These are phyloP conservation scores for Hippoglossus hippoglossus DNA, from an alignment of 2,797 vertebrate genomes.

Conservation along the genomic window DNA sequence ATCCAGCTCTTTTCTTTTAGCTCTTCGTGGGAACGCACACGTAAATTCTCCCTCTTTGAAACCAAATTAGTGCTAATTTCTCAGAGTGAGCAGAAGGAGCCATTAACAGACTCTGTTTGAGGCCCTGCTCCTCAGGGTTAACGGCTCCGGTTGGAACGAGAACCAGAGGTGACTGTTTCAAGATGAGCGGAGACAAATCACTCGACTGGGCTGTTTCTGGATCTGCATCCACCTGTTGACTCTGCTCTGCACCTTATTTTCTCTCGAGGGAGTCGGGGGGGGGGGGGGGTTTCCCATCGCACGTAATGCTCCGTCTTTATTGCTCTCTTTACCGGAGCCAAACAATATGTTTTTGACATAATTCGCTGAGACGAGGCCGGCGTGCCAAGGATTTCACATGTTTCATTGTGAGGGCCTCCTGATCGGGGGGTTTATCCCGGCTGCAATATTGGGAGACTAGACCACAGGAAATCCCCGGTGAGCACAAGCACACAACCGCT, in stretches of 20 bases:
- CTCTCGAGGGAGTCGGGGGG: slow-evolving; percentile 36
- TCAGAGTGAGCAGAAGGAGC: slow-evolving; percentile 38
- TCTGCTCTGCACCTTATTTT: slow-evolving; percentile 21
- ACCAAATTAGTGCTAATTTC: slow-evolving; percentile 49
- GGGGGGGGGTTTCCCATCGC: slow-evolving; percentile 51
- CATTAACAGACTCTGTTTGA: slow-evolving; percentile 56
- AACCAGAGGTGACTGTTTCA: slow-evolving; percentile 55
- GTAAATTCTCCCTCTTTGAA: slow-evolving; percentile 44
- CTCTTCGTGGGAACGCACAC: slow-evolving; percentile 1
- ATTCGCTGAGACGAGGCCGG: slow-evolving; percentile 43
- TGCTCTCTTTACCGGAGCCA: slow-evolving; percentile 37
- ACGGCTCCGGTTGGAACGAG: slow-evolving; percentile 51
- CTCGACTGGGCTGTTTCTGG: slow-evolving; percentile 27
- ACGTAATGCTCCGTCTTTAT: slow-evolving; percentile 45
- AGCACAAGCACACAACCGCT: slow-evolving; percentile 65
- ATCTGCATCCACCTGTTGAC: slow-evolving; percentile 67
- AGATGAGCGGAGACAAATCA: slow-evolving; percentile 39
- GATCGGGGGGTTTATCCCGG: slow-evolving; percentile 59
- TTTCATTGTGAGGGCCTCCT: slow-evolving; percentile 64
- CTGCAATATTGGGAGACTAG: slow-evolving; percentile 63
- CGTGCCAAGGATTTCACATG: slow-evolving; percentile 64
- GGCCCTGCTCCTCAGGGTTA: slow-evolving; percentile 42
- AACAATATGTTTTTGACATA: slow-evolving; percentile 72
- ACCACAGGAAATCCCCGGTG: slow-evolving; percentile 74
- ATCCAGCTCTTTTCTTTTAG: slow-evolving; percentile 18